phyloP scores from a whole-genome alignment of 2,888 invertebrate genomes.

The Mayetiola destructor region DNA sequence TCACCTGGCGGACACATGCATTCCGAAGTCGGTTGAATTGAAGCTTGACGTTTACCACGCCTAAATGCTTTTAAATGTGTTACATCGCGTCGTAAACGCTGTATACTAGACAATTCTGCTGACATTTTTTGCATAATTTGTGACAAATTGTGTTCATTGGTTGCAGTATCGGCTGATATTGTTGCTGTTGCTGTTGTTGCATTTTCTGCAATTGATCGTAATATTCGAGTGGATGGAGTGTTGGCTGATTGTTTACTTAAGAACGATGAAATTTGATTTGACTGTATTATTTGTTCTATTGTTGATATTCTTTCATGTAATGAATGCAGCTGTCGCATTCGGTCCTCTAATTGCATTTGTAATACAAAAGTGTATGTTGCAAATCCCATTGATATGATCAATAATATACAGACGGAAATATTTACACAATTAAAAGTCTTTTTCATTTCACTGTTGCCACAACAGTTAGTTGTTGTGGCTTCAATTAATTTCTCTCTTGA shows the following conservation, averaged over 20 bases:
- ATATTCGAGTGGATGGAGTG: not conserved
- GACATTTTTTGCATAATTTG: conserved; percentile 28
- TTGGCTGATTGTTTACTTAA: not conserved
- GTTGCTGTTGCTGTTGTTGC: not conserved
- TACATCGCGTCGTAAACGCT: conserved; percentile 34
- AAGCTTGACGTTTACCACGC: conserved; percentile 31
- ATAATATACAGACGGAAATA: conserved; percentile 32
- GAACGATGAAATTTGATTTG: conserved; percentile 17
- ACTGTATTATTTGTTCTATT: conserved; percentile 27
- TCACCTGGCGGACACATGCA: conserved; percentile 60
- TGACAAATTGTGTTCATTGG: conserved; percentile 23
- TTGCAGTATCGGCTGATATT: not conserved
- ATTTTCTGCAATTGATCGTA: not conserved
- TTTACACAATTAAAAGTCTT: conserved; percentile 19
- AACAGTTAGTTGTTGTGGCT: not conserved
- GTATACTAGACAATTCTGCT: conserved; percentile 29
- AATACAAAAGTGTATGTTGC: conserved; percentile 32
- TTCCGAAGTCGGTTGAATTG: conserved; percentile 37
- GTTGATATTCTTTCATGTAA: conserved; percentile 32
- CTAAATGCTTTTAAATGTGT: conserved; percentile 32
- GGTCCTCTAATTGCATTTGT: conserved; percentile 31
- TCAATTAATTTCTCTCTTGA: too few relatives aligned
- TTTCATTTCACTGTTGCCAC: not conserved
- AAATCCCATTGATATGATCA: conserved; percentile 32
- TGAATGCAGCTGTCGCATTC: conserved; percentile 29